Percentiles rank a stretch among this genome's conserved stretches.
These are phyloP conservation scores for Torymus texanus DNA, from an alignment of 2,888 invertebrate species.

Conservation along the genomic window DNA sequence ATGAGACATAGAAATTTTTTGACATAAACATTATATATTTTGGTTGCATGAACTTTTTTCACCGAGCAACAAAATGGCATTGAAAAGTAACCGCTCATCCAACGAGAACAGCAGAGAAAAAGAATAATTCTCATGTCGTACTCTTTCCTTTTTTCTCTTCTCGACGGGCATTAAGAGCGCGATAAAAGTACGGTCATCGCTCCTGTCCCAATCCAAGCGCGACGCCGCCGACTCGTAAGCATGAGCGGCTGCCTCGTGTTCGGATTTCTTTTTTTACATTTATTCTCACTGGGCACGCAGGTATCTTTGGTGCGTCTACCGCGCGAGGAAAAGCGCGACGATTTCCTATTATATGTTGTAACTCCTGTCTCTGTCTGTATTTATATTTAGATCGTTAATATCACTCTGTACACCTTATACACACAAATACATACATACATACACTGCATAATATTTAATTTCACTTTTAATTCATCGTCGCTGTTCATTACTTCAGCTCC, in stretches of 20 bases:
- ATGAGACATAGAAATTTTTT: conserved; percentile 42
- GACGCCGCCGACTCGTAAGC: background rate
- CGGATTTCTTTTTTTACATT: conserved; percentile 53
- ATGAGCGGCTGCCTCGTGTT: conserved; percentile 3
- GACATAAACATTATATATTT: conserved; percentile 21
- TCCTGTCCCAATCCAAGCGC: conserved; percentile 59
- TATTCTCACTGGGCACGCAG: conserved; percentile 71
- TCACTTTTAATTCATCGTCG: conserved; percentile 51
- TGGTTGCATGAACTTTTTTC: conserved; percentile 46
- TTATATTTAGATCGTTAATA: conserved; percentile 46
- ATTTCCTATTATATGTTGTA: conserved; percentile 57
- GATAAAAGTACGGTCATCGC: conserved; percentile 68
- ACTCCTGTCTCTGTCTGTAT: conserved; percentile 56
- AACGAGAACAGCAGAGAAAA: background rate
- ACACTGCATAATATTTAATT: conserved; percentile 39
- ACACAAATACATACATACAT: conserved; percentile 28
- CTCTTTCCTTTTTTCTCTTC: conserved; percentile 19
- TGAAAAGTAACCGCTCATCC: background rate
- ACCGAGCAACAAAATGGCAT: conserved; percentile 10
- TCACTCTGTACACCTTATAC: conserved; percentile 33
- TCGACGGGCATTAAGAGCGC: background rate
- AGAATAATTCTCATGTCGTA: background rate
- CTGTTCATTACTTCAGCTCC: conserved; percentile 26
- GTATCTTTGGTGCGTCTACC: conserved; percentile 66
- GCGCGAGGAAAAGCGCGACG: conserved; percentile 8